A percentile compares a stretch with the other conserved stretches of the same genome.
Conservation (phyloP, 1,140 invertebrate genomes). For the Neodiprion fabricii region DNA sequence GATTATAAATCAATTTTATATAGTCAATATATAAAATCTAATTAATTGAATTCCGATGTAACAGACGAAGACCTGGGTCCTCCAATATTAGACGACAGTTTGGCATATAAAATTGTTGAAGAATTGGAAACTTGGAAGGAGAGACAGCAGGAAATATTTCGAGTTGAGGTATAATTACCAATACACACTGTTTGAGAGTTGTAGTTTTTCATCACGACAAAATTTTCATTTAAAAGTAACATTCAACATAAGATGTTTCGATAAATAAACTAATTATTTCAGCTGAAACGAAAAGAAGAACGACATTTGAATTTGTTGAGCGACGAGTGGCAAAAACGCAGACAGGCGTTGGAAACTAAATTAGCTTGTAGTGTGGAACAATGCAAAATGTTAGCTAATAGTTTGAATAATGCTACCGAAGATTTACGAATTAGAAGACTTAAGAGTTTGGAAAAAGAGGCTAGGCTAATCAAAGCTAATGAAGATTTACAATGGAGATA, state of each 20-base stretch:
- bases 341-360: slow-evolving; percentile 53
- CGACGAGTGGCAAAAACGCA: slow-evolving; percentile 56
- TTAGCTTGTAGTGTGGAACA: slow-evolving; percentile 49
- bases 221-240: not conserved
- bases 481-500: slow-evolving; percentile 54
- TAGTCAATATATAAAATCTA: too few relatives aligned
- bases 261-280: slow-evolving; percentile 3
- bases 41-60: slow-evolving; percentile 14
- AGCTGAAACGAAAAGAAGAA: slow-evolving; percentile 57
- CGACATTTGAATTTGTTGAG: slow-evolving; percentile 52
- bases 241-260: too few relatives aligned
- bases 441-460: slow-evolving; percentile 55
- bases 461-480: slow-evolving; percentile 49
- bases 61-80: slow-evolving; percentile 53
- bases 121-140: slow-evolving; percentile 65
- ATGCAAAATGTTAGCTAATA: slow-evolving; percentile 53
- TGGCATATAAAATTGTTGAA: slow-evolving; percentile 61
- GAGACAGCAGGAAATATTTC: slow-evolving; percentile 59
- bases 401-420: slow-evolving; percentile 53
- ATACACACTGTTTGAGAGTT: not conserved
- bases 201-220: not conserved
- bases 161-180: slow-evolving; percentile 45
- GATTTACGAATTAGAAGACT: slow-evolving; percentile 51
- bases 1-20: too few relatives aligned
- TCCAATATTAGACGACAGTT: slow-evolving; percentile 57